Conservation (phyloP, 2,113 vertebrate species). For the Psittacus erithacus region DNA sequence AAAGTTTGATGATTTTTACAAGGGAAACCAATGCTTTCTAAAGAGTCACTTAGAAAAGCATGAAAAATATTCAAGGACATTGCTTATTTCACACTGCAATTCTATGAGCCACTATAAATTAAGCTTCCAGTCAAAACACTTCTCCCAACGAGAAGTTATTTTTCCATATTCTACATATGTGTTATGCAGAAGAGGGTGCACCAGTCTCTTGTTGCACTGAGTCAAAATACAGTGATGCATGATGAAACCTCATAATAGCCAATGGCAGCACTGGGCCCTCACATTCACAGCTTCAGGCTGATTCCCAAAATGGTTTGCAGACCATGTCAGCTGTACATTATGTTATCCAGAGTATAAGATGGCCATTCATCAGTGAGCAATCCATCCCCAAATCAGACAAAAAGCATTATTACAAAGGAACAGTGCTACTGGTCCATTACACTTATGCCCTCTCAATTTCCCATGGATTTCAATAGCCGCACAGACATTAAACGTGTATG, state of each 20-base stretch:
- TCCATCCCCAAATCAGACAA: not conserved
- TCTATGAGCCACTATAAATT: conserved; percentile 34
- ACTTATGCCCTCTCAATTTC: not conserved
- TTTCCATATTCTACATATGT: accelerated
- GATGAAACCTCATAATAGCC: not conserved
- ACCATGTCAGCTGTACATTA: not conserved
- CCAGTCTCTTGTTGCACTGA: not conserved
- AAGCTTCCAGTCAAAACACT: conserved; percentile 37
- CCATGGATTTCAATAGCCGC: not conserved
- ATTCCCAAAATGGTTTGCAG: not conserved
- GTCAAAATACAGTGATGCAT: not conserved
- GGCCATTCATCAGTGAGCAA: not conserved
- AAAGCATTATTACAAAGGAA: not conserved
- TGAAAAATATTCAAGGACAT: conserved; percentile 36
- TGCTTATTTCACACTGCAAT: conserved; percentile 4
- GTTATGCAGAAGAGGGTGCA: not conserved
- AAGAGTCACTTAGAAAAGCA: conserved; percentile 48
- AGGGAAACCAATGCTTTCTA: conserved; percentile 25
- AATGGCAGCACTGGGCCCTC: not conserved
- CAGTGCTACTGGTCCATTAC: not conserved
- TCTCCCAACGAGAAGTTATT: not conserved
- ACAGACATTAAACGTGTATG: not conserved
- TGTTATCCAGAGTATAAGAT: not conserved
- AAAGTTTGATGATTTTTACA: conserved; percentile 47
- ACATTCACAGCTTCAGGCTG: not conserved